phyloP scores from a whole-genome alignment of 1,140 invertebrate species.

The Centruroides vittatus region DNA sequence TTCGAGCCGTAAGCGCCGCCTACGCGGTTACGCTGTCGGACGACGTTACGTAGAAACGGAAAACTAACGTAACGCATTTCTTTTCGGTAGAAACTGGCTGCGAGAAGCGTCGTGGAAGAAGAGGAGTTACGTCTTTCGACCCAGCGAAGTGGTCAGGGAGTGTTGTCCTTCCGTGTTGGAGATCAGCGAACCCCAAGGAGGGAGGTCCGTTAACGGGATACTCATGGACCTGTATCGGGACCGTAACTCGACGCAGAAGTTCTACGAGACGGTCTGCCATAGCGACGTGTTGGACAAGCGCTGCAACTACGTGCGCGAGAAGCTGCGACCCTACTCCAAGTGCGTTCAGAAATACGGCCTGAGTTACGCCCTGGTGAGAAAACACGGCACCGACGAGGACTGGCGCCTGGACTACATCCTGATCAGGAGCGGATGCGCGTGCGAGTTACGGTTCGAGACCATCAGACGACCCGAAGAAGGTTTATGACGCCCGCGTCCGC shows the following conservation, averaged over 20 bases:
- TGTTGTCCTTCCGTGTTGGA: constrained; percentile 64
- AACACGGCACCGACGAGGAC: constrained; percentile 29
- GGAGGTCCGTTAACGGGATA: constrained; percentile 50
- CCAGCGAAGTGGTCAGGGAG: constrained; percentile 26
- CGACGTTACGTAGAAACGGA: too few relatives aligned
- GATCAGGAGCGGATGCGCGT: constrained; percentile 65
- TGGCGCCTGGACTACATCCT: constrained; percentile 69
- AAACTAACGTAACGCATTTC: too few relatives aligned
- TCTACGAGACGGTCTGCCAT: constrained; percentile 65
- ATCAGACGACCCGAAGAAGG: not conserved
- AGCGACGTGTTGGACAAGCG: constrained; percentile 50
- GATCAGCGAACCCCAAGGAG: constrained; percentile 58
- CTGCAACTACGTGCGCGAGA: constrained; percentile 56
- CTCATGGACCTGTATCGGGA: constrained; percentile 61
- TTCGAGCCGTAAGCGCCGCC: too few relatives aligned
- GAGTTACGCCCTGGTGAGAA: constrained; percentile 59
- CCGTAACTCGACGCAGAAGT: constrained; percentile 38
- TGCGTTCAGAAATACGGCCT: constrained; percentile 75
- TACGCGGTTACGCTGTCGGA: too few relatives aligned
- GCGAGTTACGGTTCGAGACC: constrained; percentile 38
- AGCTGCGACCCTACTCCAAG: constrained; percentile 40
- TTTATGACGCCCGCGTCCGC: not conserved
- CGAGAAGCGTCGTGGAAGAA: too few relatives aligned
- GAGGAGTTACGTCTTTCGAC: too few relatives aligned
- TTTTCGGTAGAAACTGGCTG: too few relatives aligned